Conservation (phyloP, 2,797 vertebrate species). For the Mycteria americana region DNA sequence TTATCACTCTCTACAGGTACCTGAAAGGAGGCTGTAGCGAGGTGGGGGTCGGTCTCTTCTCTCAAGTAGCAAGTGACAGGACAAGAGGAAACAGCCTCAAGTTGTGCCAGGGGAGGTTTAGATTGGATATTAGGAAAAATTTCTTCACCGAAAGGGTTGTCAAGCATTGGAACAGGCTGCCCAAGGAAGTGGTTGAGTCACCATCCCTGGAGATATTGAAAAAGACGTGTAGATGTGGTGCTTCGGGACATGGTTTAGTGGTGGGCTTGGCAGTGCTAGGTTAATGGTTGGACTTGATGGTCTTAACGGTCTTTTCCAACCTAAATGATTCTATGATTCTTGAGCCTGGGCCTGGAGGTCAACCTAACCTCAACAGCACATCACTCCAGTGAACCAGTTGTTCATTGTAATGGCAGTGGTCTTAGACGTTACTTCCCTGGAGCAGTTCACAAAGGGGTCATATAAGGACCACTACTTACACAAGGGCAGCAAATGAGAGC, state of each 20-base stretch:
- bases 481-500: neutral
- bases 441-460: neutral
- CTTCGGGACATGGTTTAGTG: neutral
- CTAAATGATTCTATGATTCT: neutral
- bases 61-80: neutral
- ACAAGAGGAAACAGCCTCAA: neutral
- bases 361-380: neutral
- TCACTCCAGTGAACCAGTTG: neutral
- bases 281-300: neutral
- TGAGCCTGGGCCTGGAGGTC: neutral
- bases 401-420: neutral
- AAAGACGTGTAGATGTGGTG: accelerated
- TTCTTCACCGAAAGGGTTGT: neutral
- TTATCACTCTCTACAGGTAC: neutral
- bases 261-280: neutral
- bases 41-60: neutral
- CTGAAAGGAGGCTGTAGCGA: neutral
- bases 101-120: neutral
- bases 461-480: neutral
- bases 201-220: neutral
- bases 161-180: neutral
- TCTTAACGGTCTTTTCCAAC: neutral
- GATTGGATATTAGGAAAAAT: neutral
- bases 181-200: neutral
- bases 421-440: neutral